Percentiles rank a stretch among this genome's conserved stretches.
Conservation (phyloP, 2,113 vertebrate species). For the Morone chrysops region DNA sequence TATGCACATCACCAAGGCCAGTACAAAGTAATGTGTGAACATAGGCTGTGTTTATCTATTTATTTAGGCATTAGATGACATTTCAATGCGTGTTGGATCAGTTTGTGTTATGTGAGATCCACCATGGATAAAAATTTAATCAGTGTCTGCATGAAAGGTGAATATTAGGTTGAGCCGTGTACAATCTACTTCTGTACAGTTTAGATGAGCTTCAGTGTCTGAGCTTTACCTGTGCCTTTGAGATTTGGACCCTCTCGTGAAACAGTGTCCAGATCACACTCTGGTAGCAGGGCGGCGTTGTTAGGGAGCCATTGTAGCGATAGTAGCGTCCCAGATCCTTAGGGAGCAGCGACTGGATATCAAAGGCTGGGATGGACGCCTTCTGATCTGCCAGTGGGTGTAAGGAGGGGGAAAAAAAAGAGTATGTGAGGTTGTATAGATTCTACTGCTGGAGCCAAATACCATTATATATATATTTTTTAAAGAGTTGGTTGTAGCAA, state of each 20-base stretch:
- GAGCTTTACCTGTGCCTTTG: constrained; percentile 84
- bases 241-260: constrained; percentile 84
- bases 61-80: no score
- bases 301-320: constrained; percentile 94
- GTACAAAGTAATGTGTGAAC: not conserved
- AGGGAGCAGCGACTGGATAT: constrained; percentile 86
- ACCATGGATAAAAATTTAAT: not conserved
- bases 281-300: constrained; percentile 92
- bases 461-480: not conserved
- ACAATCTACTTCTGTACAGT: not conserved
- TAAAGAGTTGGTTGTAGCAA: not conserved
- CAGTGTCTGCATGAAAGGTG: not conserved
- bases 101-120: not conserved
- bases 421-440: not conserved
- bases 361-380: constrained; percentile 86
- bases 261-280: constrained; percentile 93
- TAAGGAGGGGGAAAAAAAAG: not conserved
- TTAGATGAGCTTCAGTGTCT: not conserved
- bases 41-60: no score
- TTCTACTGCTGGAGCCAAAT: not conserved
- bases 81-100: not conserved
- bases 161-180: not conserved
- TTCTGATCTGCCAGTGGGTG: constrained; percentile 84
- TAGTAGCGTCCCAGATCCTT: constrained; percentile 85
- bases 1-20: not conserved